Evolutionary conservation across 2,113 vertebrate species (phyloP), one percentile per base, ranked within the genome.

Genomic region (Ochotona curzoniae): DNA sequence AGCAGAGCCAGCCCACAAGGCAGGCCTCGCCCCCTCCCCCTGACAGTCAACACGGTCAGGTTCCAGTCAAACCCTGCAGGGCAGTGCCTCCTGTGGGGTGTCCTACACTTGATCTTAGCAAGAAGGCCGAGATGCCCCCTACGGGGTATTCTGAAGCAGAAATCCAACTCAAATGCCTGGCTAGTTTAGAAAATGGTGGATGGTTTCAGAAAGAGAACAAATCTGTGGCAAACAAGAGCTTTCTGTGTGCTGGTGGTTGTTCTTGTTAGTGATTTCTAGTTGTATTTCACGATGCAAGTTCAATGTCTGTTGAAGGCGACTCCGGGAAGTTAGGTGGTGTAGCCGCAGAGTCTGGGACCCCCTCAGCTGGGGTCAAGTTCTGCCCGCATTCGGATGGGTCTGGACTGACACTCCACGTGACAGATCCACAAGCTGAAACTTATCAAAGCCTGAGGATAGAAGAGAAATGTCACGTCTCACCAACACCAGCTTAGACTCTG

Each of bases 21-120:
- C 75, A 83, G 93, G 75, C 76, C 23, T 71, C 70, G 5, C 60
- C 74, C 26, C 87, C 92, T 88, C 78, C 49, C 26, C 28, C 14
- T 81, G 47, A 92, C 67, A 80, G 89, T 47, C 71, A 91, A 76
- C 44, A 89, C 61, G 89, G 69, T 94, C 63, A 73, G 25, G 63
- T 70, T 76, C 83, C 54, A 73, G 30, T n/a, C 74, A 92, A 86
- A 15, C 49, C 81, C 5, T 38, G 25, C 26, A 66, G 25, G 0
- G 14, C 23, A 17, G 44, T 67, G 89, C 30, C 32, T 28, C 7
- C 14, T 61, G 66, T 75, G 3, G n/a, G 30, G 73, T 80, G 38
- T 44, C 6, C 4, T 44, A 44, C 38, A 44, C 38, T 44, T 44
- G 38, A 44, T 6, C 38, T 44, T 44, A 44, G 38, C 38, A 44